Conservation (phyloP, 2,797 vertebrate genomes). For the Coilia nasus region DNA sequence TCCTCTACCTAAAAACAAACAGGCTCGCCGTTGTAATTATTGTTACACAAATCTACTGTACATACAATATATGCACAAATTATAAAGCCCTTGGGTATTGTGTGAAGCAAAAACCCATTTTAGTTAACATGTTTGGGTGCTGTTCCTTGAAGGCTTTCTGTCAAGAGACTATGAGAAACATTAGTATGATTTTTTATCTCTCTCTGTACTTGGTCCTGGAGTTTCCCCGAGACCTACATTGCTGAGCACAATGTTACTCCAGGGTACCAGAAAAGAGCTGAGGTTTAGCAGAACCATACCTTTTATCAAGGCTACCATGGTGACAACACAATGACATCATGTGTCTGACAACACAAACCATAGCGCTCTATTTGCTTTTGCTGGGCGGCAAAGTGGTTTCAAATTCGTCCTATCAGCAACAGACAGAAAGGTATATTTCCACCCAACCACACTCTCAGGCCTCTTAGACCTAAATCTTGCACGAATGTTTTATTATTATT, state of each 20-base stretch:
- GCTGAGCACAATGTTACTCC: neutral
- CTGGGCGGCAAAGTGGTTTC: conserved; percentile 4
- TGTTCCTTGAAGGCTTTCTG: neutral
- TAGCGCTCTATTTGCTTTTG: conserved; percentile 3
- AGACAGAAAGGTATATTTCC: conserved; percentile 33
- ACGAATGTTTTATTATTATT: conserved; percentile 34
- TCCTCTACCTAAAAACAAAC: neutral
- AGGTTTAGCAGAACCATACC: neutral
- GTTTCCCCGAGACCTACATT: conserved; percentile 6
- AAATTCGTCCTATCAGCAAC: conserved; percentile 29
- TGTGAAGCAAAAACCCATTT: neutral
- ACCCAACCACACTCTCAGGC: conserved; percentile 20
- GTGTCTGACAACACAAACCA: neutral
- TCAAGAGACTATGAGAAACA: neutral
- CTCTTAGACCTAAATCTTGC: conserved; percentile 21
- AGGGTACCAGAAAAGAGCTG: neutral
- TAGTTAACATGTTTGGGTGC: neutral
- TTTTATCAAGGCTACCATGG: conserved; percentile 22
- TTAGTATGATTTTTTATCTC: neutral
- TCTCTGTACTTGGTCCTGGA: neutral
- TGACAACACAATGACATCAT: conserved; percentile 33
- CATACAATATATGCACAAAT: neutral
- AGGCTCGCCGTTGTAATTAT: neutral
- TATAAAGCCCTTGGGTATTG: neutral
- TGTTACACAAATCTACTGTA: neutral